Base-by-base conservation (phyloP, 1,140 invertebrate genomes). In the Drosophila takahashii region DNA sequence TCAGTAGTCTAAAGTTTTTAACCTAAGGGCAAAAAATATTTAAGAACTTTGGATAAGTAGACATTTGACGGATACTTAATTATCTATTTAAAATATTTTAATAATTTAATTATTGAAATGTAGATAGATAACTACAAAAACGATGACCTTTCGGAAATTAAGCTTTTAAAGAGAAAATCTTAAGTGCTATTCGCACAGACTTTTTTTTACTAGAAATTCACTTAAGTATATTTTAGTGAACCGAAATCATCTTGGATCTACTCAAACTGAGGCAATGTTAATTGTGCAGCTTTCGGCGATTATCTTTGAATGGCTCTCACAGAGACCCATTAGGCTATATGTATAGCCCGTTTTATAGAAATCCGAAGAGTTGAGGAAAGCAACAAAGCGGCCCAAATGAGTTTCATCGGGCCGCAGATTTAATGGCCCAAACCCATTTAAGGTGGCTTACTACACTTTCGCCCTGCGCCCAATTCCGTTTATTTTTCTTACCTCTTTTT, bases 381-480 rank as follows among this genome's bases (percentile, higher is more conserved):
- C 52, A 65, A 54, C 62, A 54, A 60, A 45, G 54, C 64, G 27
- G 50, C 64, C 53, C 62, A 79, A 79, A 79, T 79, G 70, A 73
- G 70, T 60, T 79, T 52, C 47, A 76, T 56, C 71, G 50, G 64
- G 45, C 61, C 53, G 64, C 66, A 32, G 52, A 79, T 61, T 67
- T 62, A 84, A 76, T 76, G 48, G 81, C 54, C 18, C 59, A 54
- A 66, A 54, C 52, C 60, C 75, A 75, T 64, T 72, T 76, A 64
- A 60, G 81, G 53, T 72, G 66, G 59, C 50, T 41, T 57, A 77
- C 73, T 79, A 75, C 81, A 85, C 81, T 85, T 85, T 85, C 81
- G 81, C 81, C 71, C 83, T 59, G 57, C 47, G 39, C 51, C 47
- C 73, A 62, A 66, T 76, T 75, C 47, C 45, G 69, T 56, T 45